These are phyloP conservation scores for Aspidiotus rigidus DNA, from an alignment of 2,888 invertebrate species.

Conservation along the genomic window DNA sequence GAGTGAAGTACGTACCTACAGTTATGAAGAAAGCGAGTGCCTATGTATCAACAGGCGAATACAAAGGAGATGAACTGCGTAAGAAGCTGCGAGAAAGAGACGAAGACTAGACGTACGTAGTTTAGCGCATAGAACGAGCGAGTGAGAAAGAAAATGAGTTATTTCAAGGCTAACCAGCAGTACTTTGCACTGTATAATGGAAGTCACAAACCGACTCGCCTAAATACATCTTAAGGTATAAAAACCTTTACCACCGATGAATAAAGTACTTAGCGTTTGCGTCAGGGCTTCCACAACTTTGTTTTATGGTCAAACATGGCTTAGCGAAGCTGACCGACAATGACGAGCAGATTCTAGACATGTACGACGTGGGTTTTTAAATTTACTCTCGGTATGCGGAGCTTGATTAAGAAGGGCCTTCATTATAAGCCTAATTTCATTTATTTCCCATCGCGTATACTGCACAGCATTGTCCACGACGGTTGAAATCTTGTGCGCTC, in stretches of 20 bases:
- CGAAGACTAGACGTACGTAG: not conserved
- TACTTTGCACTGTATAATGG: constrained; percentile 26
- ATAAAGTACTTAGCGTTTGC: constrained; percentile 4
- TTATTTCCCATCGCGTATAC: no score
- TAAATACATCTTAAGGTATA: not conserved
- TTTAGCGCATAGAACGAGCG: not conserved
- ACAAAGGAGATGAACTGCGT: constrained; percentile 6
- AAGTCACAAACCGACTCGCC: constrained; percentile 2
- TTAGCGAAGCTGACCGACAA: no score
- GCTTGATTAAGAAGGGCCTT: no score
- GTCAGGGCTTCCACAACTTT: constrained; percentile 4
- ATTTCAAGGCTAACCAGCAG: constrained; percentile 33
- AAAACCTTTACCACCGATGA: constrained; percentile 1
- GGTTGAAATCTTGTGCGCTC: no score
- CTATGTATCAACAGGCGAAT: constrained; percentile 1
- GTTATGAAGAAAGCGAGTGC: not conserved
- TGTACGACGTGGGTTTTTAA: no score
- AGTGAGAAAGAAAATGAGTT: constrained; percentile 8
- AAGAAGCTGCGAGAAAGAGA: not conserved
- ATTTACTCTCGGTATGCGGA: no score
- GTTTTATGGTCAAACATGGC: not conserved
- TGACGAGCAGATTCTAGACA: no score
- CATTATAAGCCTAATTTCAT: no score
- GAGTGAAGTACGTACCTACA: not conserved
- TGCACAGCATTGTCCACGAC: no score